Percentiles rank a stretch among this genome's conserved stretches.
Evolutionary conservation across 2,888 invertebrate genomes (phyloP).

Genomic region (Willowsia nigromaculata): DNA sequence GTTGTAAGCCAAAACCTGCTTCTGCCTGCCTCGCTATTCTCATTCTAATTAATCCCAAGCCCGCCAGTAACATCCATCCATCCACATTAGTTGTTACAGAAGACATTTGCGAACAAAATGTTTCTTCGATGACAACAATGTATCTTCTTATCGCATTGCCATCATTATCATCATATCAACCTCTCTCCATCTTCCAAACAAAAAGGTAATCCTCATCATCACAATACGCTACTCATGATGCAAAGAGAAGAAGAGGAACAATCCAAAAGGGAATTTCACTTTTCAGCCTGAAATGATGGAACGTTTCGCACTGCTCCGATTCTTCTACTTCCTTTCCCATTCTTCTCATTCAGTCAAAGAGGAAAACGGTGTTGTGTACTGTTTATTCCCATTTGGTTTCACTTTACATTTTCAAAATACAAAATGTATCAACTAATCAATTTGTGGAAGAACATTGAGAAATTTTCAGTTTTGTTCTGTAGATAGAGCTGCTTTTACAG

Average conservation of each 20-base stretch:
- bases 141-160: constrained; percentile 17
- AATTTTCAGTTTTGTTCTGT: not conserved
- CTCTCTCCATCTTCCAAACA: not conserved
- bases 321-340: not conserved
- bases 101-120: not conserved
- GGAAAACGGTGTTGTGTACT: constrained; percentile 17
- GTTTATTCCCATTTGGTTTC: constrained; percentile 34
- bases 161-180: not conserved
- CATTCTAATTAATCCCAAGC: constrained; percentile 12
- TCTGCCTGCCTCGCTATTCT: not conserved
- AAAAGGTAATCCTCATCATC: constrained; percentile 31
- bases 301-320: not conserved
- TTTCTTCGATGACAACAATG: constrained; percentile 2
- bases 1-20: constrained; percentile 14
- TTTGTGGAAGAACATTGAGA: not conserved
- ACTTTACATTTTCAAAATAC: not conserved
- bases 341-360: constrained; percentile 29
- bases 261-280: constrained; percentile 36
- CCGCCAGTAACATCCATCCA: not conserved
- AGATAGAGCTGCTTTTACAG: not conserved
- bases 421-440: not conserved
- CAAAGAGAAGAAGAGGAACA: constrained; percentile 1
- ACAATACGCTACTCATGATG: not conserved
- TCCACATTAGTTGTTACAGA: constrained; percentile 11
- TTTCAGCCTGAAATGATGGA: constrained; percentile 56